Conservation (phyloP, 2,797 vertebrate genomes). For the Poecilia velifera region DNA sequence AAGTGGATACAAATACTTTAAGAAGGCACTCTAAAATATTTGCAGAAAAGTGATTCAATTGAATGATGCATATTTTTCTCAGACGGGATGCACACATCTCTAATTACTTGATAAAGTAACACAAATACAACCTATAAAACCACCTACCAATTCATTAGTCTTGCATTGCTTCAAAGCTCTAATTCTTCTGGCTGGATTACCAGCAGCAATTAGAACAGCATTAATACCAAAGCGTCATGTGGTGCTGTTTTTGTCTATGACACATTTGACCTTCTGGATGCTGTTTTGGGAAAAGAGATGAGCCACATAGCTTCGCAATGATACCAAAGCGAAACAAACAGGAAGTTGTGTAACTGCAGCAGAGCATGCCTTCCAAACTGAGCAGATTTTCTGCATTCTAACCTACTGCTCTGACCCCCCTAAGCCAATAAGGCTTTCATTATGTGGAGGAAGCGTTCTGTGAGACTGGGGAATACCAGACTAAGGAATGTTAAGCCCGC, state of each 20-base stretch:
- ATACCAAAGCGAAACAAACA: conserved; percentile 63
- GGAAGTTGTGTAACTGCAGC: conserved; percentile 62
- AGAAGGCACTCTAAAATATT: background rate
- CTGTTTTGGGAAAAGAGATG: conserved; percentile 34
- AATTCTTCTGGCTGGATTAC: conserved; percentile 18
- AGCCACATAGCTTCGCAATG: conserved; percentile 42
- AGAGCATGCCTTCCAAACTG: conserved; percentile 30
- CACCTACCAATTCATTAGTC: background rate
- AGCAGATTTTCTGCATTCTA: conserved; percentile 64
- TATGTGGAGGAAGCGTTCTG: conserved; percentile 60
- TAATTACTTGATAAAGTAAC: background rate
- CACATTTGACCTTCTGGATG: conserved; percentile 46
- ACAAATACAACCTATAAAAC: background rate
- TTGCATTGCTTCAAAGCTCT: conserved; percentile 1
- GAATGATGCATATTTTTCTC: background rate
- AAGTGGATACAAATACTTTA: background rate
- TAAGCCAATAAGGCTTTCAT: conserved; percentile 65
- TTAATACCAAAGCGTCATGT: conserved; percentile 1
- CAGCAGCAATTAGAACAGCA: background rate
- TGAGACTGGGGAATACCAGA: conserved; percentile 52
- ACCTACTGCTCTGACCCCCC: conserved; percentile 44
- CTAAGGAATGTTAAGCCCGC: conserved; percentile 40
- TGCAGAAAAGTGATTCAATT: background rate
- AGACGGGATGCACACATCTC: background rate
- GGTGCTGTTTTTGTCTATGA: conserved; percentile 16